Conservation (phyloP, 2,797 vertebrate genomes). For the Muscicapa comitata region DNA sequence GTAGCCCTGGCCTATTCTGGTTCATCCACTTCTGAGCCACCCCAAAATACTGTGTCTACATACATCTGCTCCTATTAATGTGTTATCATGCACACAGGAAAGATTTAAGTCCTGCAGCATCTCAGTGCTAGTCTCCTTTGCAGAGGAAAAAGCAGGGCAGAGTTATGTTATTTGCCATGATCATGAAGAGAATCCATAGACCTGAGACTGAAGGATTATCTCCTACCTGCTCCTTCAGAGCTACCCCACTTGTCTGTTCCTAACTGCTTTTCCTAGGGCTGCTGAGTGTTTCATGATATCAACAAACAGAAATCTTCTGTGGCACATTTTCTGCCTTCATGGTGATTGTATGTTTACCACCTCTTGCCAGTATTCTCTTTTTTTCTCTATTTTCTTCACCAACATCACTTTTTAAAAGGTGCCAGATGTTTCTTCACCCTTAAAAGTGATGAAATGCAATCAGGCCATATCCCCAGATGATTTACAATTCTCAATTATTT, state of each 20-base stretch:
- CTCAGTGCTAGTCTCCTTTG: not conserved
- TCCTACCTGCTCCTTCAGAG: not conserved
- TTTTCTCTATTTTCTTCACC: not conserved
- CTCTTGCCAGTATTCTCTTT: not conserved
- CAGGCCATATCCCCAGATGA: not conserved
- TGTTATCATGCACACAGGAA: not conserved
- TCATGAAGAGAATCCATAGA: not conserved
- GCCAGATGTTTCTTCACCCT: not conserved
- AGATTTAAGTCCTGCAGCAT: not conserved
- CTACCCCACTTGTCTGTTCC: not conserved
- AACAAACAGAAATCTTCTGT: not conserved
- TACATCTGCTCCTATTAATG: not conserved
- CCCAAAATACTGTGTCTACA: not conserved
- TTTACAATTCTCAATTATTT: conserved; percentile 16
- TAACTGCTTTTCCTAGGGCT: not conserved
- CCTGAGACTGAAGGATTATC: not conserved
- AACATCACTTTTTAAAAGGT: not conserved
- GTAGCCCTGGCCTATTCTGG: not conserved
- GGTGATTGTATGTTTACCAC: not conserved
- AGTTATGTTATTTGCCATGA: not conserved
- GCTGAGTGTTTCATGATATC: not conserved
- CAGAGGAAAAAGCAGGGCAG: not conserved
- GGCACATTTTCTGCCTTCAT: not conserved
- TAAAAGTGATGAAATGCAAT: not conserved
- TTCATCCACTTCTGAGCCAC: not conserved